phyloP scores from a whole-genome alignment of 2,888 invertebrate genomes.

The Leptopterna dolabrata region DNA sequence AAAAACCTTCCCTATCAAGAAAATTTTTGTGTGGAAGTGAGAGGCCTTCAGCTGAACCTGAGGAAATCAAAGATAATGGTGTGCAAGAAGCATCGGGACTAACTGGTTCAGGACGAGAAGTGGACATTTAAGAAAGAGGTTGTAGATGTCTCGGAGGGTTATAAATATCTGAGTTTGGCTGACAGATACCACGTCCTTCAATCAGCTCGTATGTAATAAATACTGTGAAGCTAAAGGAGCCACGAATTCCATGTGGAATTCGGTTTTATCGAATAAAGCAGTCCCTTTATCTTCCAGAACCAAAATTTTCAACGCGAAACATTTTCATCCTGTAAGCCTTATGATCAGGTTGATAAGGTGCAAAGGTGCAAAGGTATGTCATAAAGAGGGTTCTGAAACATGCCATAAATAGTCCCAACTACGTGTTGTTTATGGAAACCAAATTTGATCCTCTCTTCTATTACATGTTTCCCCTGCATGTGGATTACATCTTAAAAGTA shows the following conservation, averaged over 20 bases:
- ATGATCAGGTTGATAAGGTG: conserved; percentile 30
- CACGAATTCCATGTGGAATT: neutral
- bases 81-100: too few species aligned
- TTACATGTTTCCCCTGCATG: neutral
- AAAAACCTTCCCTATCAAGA: too few species aligned
- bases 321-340: too few species aligned
- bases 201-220: neutral
- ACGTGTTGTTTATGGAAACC: conserved; percentile 31
- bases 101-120: neutral
- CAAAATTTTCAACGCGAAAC: conserved; percentile 31
- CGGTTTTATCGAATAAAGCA: neutral
- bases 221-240: neutral
- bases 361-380: conserved; percentile 18
- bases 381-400: neutral
- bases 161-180: conserved; percentile 36
- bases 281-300: neutral
- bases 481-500: neutral
- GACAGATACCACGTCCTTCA: neutral
- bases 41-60: conserved; percentile 59
- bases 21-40: too few species aligned
- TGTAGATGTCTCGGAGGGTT: neutral
- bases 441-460: neutral
- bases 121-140: conserved; percentile 3
- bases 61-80: too few species aligned
- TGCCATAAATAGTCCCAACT: conserved; percentile 37